Base-by-base conservation (phyloP, 2,888 invertebrate genomes). In the Phyllotreta striolata region DNA sequence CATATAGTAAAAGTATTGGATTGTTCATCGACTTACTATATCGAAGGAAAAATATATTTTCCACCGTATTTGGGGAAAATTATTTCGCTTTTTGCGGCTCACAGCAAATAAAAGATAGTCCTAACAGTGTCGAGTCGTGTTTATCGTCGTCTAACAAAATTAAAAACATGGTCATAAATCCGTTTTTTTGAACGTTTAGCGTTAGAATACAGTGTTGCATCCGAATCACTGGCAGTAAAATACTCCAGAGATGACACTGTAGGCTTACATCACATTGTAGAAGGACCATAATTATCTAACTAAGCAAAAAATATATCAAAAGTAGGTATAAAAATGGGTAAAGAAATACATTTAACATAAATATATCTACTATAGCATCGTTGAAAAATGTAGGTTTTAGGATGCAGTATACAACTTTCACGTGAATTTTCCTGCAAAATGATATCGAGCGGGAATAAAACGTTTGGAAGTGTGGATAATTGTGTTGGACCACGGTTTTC, bases 101-200 rank as follows among this genome's bases (percentile, higher is more conserved):
- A 8, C 8, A 35, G 35, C 35, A 38, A 35, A 13, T 9, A 13
- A 13, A 24, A 47, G 5, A 5, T 13, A 47, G 10, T 13, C 5
- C 51, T 13, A 6, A n/a, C 12, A 55, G 57, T 47, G 47, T 49
- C 47, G 47, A 46, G 47, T 39, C 24, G 47, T 58, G 49, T 58
- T 58, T 58, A 58, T 58, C 57, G 57, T 58, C 24, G 40, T 49
- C 38, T 52, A 49, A 58, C 57, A 58, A 58, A 58, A 58, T 58
- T 58, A 58, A 58, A 58, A 58, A 58, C 57, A 58, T 2, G 40
- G 8, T 3, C 57, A 58, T 58, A 58, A 58, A 58, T 58, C 49
- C 40, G 40, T 58, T 58, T 58, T 24, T 58, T 58, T 58, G 39
- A 58, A 58, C 57, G 38, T 58, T 58, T 46, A 46, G 39, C 12